Conservation (phyloP, 2,888 invertebrate species). For the Pseudeuparius sepicola region DNA sequence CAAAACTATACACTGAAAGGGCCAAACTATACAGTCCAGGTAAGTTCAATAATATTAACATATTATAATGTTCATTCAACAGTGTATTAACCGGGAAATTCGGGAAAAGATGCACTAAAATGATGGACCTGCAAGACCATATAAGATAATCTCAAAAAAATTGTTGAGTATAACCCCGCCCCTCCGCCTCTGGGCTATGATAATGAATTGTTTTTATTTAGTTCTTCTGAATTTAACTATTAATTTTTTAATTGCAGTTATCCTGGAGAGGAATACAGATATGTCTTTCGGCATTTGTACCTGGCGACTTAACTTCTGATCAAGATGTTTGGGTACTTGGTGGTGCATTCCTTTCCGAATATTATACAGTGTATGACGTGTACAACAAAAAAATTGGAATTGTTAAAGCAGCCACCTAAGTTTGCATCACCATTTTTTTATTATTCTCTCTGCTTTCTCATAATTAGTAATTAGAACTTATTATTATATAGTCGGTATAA, state of each 20-base stretch:
- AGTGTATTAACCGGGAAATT: no score
- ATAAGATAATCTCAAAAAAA: no score
- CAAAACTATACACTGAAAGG: conserved; percentile 49
- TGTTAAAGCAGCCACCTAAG: conserved; percentile 34
- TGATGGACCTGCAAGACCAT: no score
- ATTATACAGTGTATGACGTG: conserved; percentile 41
- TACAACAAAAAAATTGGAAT: conserved; percentile 36
- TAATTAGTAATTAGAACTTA: no score
- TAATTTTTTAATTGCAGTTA: conserved; percentile 33
- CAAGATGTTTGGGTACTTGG: conserved; percentile 40
- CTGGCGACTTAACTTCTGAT: conserved; percentile 22
- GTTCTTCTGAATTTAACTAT: background rate
- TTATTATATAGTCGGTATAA: no score
- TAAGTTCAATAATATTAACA: conserved; percentile 30
- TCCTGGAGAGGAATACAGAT: conserved; percentile 31
- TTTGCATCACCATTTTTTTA: conserved; percentile 4
- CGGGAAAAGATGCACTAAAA: no score
- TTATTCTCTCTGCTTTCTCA: no score
- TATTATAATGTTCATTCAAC: no score
- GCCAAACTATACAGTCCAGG: conserved; percentile 49
- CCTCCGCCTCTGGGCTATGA: no score
- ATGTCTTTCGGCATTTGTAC: conserved; percentile 41
- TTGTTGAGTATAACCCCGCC: no score
- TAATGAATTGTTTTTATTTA: no score
- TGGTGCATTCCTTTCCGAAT: conserved; percentile 41